Conservation (phyloP, 1,140 invertebrate genomes). For the Brachionus manjavacas region DNA sequence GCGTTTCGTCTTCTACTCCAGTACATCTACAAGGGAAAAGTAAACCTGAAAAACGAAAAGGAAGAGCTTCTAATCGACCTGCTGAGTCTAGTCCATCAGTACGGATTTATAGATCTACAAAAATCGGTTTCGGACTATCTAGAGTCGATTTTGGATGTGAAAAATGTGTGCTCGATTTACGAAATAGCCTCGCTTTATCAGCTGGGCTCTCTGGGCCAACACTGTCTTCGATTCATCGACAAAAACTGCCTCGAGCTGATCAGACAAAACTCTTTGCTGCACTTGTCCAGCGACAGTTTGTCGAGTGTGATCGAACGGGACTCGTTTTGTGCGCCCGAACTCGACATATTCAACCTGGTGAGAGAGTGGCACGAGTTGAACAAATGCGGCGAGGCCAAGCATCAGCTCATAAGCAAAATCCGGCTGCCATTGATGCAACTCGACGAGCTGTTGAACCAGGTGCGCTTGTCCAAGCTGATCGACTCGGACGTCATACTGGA, state of each 20-base stretch:
- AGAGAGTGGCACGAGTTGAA: slow-evolving; percentile 71
- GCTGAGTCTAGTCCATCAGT: slow-evolving; percentile 82
- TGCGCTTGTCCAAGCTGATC: slow-evolving; percentile 76
- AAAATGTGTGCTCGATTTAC: slow-evolving; percentile 86
- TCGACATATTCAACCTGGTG: slow-evolving; percentile 86
- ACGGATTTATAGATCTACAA: slow-evolving; percentile 87
- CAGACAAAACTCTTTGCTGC: slow-evolving; percentile 73
- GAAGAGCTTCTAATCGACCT: slow-evolving; percentile 81
- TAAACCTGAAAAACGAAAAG: slow-evolving; percentile 74
- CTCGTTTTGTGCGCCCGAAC: slow-evolving; percentile 90
- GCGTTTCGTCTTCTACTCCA: slow-evolving; percentile 83
- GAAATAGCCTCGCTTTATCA: slow-evolving; percentile 77
- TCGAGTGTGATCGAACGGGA: slow-evolving; percentile 76
- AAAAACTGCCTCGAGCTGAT: slow-evolving; percentile 77
- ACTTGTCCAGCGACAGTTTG: slow-evolving; percentile 67
- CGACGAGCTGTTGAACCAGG: slow-evolving; percentile 76
- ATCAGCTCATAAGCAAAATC: slow-evolving; percentile 60
- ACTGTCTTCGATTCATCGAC: slow-evolving; percentile 74
- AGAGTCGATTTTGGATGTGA: slow-evolving; percentile 74
- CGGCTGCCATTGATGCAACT: slow-evolving; percentile 80
- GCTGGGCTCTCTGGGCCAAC: slow-evolving; percentile 63
- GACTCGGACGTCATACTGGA: slow-evolving; percentile 83
- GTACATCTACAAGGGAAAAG: slow-evolving; percentile 89
- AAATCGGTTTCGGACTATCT: slow-evolving; percentile 84
- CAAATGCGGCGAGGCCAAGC: slow-evolving; percentile 65